These are phyloP conservation scores for Gallinago nigripennis DNA, from an alignment of 2,797 vertebrate species.

Conservation along the genomic window DNA sequence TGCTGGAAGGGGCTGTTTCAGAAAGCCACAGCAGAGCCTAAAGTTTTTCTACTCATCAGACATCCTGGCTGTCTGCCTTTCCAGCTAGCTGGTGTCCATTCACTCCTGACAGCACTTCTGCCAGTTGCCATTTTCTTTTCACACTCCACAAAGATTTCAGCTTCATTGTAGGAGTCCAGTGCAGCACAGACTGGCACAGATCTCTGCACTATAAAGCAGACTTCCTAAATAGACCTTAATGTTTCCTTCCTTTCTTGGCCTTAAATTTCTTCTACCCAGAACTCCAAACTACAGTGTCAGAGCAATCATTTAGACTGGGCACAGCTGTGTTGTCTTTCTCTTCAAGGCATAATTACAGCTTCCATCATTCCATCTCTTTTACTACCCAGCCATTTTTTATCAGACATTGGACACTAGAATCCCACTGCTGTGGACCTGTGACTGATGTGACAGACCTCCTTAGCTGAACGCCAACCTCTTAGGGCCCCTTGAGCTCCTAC, in stretches of 20 bases:
- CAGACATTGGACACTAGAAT: background rate
- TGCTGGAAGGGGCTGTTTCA: constrained; percentile 34
- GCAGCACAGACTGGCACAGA: background rate
- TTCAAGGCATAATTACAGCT: background rate
- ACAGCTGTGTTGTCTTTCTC: background rate
- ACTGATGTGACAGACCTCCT: background rate
- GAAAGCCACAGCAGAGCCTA: constrained; percentile 1
- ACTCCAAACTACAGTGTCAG: background rate
- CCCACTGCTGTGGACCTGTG: background rate
- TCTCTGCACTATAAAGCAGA: background rate
- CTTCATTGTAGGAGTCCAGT: background rate
- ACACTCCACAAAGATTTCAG: background rate
- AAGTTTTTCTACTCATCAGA: background rate
- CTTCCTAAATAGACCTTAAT: background rate
- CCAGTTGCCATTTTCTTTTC: background rate
- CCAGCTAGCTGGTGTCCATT: background rate
- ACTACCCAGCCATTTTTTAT: background rate
- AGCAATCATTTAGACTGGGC: background rate
- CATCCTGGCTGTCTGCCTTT: background rate
- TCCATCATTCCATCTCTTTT: background rate
- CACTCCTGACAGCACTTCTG: background rate
- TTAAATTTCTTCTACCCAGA: background rate
- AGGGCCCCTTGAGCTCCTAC: background rate
- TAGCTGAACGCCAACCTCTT: background rate
- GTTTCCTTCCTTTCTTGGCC: background rate